These are phyloP conservation scores for Furcula furcula DNA, from an alignment of 2,888 invertebrate genomes.

Conservation along the genomic window DNA sequence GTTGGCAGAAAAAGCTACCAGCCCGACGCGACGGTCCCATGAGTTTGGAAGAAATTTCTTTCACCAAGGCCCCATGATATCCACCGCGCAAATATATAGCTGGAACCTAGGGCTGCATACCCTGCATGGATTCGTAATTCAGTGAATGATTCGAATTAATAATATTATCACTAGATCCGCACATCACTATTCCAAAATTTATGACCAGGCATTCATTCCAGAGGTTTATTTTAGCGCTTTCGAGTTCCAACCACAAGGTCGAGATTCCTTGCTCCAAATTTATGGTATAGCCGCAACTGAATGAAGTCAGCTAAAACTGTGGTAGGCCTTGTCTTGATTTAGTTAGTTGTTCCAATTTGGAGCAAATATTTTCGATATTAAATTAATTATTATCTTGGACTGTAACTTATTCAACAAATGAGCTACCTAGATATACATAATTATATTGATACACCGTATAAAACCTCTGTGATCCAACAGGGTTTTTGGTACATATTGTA, in stretches of 20 bases:
- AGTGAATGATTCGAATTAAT: background rate
- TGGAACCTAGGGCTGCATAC: background rate
- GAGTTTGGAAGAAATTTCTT: too few relatives aligned
- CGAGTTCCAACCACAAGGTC: constrained; percentile 7
- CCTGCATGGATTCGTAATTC: background rate
- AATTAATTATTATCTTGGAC: too few relatives aligned
- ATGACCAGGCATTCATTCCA: constrained; percentile 1
- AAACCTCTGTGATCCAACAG: too few relatives aligned
- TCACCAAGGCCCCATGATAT: too few relatives aligned
- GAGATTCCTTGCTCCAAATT: constrained; percentile 9
- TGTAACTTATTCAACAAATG: too few relatives aligned
- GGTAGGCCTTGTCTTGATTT: background rate
- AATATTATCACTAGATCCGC: background rate
- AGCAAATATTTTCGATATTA: background rate
- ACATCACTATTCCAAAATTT: constrained; percentile 2
- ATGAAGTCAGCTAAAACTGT: constrained; percentile 1
- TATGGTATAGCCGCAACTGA: constrained; percentile 16
- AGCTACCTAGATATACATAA: too few relatives aligned
- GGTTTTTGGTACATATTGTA: too few relatives aligned
- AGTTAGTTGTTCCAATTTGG: background rate
- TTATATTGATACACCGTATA: too few relatives aligned
- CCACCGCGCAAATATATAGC: too few relatives aligned
- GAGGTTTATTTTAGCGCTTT: constrained; percentile 13
- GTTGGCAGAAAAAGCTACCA: too few relatives aligned
- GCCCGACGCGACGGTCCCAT: too few relatives aligned